Percentiles rank a stretch among this genome's conserved stretches.
Conservation (phyloP, 2,888 invertebrate species). For the Leucophora obtusa region DNA sequence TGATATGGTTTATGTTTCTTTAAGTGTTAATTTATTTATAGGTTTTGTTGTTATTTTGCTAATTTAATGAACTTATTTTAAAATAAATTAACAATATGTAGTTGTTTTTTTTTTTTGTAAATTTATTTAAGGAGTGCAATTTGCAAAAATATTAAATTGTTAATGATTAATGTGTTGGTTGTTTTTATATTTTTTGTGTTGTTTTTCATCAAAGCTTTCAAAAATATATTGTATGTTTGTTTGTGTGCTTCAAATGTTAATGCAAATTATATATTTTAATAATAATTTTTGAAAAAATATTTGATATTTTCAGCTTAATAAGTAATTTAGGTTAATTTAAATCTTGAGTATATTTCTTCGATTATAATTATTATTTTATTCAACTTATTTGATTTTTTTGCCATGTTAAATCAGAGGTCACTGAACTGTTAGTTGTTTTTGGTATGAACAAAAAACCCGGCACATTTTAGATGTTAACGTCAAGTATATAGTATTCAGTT, state of each 20-base stretch:
- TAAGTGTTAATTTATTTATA: too few relatives aligned
- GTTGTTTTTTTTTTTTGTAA: neutral
- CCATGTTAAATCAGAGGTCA: neutral
- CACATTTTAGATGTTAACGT: too few relatives aligned
- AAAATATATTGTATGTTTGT: neutral
- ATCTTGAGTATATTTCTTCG: neutral
- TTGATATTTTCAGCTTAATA: neutral
- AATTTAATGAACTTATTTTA: neutral
- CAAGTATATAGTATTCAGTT: too few relatives aligned
- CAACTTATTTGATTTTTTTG: neutral
- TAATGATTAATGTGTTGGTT: neutral
- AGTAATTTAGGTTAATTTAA: neutral
- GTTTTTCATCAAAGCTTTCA: neutral
- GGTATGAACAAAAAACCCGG: too few relatives aligned
- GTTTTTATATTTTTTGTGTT: neutral
- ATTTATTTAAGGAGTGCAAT: constrained; percentile 10
- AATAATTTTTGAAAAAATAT: too few relatives aligned
- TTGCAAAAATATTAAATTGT: neutral
- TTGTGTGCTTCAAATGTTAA: neutral
- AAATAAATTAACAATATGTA: neutral
- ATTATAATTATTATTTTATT: neutral
- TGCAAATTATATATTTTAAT: neutral
- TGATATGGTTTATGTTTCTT: too few relatives aligned
- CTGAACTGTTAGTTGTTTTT: neutral
- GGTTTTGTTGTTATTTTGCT: neutral